Evolutionary conservation across 2,888 invertebrate genomes (phyloP).

Genomic region (Psylliodes chrysocephalus): DNA sequence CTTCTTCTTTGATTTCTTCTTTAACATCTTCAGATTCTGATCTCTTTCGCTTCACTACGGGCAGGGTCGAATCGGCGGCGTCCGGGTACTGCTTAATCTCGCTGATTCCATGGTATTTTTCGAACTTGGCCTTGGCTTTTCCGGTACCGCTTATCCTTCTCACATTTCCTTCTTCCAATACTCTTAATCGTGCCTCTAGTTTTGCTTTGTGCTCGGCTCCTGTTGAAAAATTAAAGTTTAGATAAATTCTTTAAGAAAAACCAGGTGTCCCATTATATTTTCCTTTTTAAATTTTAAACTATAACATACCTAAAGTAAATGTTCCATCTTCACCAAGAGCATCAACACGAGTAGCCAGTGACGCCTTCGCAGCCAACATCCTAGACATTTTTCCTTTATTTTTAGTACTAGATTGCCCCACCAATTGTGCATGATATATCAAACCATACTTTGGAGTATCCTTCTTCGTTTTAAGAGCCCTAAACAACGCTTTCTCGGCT

Average conservation of each 20-base stretch:
- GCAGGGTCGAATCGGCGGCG: slow-evolving; percentile 85
- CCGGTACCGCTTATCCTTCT: slow-evolving; percentile 88
- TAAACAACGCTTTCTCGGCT: slow-evolving; percentile 97
- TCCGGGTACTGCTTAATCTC: slow-evolving; percentile 81
- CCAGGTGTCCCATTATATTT: no score
- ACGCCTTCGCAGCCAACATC: slow-evolving; percentile 96
- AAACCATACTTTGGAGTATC: slow-evolving; percentile 99
- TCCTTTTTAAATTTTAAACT: no score
- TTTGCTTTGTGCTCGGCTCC: slow-evolving; percentile 86
- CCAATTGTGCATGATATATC: slow-evolving; percentile 94
- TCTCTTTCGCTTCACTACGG: slow-evolving; percentile 71
- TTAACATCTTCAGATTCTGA: slow-evolving; percentile 63
- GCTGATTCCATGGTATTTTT: slow-evolving; percentile 90
- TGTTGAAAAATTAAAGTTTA: no score
- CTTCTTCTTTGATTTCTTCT: slow-evolving; percentile 49
- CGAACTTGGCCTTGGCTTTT: slow-evolving; percentile 88
- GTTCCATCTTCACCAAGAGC: slow-evolving; percentile 92
- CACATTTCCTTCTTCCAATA: slow-evolving; percentile 88
- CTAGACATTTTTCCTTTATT: slow-evolving; percentile 95
- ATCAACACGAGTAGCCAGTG: slow-evolving; percentile 92
- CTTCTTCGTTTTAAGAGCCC: slow-evolving; percentile 96
- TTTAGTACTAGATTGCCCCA: slow-evolving; percentile 88
- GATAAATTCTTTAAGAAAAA: no score
- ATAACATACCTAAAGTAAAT: slow-evolving; percentile 82
- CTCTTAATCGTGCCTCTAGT: slow-evolving; percentile 80